These are phyloP conservation scores for Mastacembelus armatus DNA, from an alignment of 2,797 vertebrate genomes.

Conservation along the genomic window DNA sequence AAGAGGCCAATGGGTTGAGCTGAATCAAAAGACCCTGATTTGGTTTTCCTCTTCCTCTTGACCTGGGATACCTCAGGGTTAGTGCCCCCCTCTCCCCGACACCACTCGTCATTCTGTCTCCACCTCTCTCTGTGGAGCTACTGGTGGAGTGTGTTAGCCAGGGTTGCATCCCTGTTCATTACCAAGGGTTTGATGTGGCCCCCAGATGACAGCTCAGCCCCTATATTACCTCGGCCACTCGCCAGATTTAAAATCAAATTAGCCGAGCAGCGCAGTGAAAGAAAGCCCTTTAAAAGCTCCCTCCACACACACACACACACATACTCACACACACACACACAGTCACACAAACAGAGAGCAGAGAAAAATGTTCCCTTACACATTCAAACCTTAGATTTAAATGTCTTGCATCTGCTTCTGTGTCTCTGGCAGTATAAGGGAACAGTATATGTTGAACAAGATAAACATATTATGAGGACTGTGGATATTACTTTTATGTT, in stretches of 20 bases:
- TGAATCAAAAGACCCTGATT: conserved; percentile 46
- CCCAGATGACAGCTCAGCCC: conserved; percentile 63
- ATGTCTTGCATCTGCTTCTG: conserved; percentile 7
- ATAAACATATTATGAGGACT: conserved; percentile 62
- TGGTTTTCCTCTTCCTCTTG: conserved; percentile 5
- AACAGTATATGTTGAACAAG: conserved; percentile 30
- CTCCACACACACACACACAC: neutral
- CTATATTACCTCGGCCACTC: conserved; percentile 57
- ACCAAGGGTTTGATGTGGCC: conserved; percentile 46
- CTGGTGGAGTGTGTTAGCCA: conserved; percentile 20
- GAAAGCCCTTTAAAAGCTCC: conserved; percentile 63
- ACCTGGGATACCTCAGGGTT: conserved; percentile 24
- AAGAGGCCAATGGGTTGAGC: conserved; percentile 46
- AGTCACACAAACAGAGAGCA: conserved; percentile 10
- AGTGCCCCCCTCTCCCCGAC: neutral
- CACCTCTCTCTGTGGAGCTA: neutral
- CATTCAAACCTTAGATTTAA: conserved; percentile 39
- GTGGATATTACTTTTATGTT: conserved; percentile 53
- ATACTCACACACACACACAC: conserved; percentile 2
- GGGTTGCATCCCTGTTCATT: conserved; percentile 57
- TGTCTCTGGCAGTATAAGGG: neutral
- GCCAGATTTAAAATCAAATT: conserved; percentile 76
- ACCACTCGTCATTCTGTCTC: neutral
- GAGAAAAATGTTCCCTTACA: conserved; percentile 32
- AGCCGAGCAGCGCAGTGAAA: conserved; percentile 61